These are phyloP conservation scores for Sthenelais limicola DNA, from an alignment of 2,888 invertebrate species.

Conservation along the genomic window DNA sequence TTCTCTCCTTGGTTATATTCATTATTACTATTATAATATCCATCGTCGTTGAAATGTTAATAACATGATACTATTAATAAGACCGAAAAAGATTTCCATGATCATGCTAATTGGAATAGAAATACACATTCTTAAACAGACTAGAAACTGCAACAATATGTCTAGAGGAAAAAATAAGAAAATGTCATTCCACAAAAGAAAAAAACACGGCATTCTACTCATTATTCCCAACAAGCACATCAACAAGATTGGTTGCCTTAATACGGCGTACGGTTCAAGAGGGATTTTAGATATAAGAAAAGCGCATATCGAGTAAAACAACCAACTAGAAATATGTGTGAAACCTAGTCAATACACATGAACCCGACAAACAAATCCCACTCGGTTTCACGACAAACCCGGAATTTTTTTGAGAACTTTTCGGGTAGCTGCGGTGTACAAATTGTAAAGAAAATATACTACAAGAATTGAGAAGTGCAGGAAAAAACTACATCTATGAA, in stretches of 20 bases:
- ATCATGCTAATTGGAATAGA: too few species aligned
- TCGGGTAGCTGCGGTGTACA: too few species aligned
- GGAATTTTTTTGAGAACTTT: too few species aligned
- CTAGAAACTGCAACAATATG: conserved; percentile 38
- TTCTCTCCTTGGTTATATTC: too few species aligned
- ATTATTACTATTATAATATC: too few species aligned
- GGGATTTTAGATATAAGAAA: conserved; percentile 11
- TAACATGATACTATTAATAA: too few species aligned
- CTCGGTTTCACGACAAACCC: too few species aligned
- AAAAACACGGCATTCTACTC: conserved; percentile 38
- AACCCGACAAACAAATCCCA: conserved; percentile 9
- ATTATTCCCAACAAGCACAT: conserved; percentile 35
- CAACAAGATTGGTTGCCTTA: conserved; percentile 23
- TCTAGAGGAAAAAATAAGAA: conserved; percentile 25
- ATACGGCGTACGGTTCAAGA: conserved; percentile 20
- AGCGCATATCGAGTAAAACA: conserved; percentile 31
- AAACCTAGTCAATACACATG: conserved; percentile 35
- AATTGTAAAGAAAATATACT: too few species aligned
- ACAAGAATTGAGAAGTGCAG: too few species aligned
- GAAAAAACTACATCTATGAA: too few species aligned
- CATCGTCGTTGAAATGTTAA: too few species aligned
- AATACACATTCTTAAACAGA: conserved; percentile 34
- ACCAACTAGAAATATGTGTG: conserved; percentile 28
- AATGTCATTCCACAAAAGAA: conserved; percentile 30
- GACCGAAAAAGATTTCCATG: too few species aligned